These are phyloP conservation scores for Euplexia lucipara DNA, from an alignment of 2,888 invertebrate genomes.

Conservation along the genomic window DNA sequence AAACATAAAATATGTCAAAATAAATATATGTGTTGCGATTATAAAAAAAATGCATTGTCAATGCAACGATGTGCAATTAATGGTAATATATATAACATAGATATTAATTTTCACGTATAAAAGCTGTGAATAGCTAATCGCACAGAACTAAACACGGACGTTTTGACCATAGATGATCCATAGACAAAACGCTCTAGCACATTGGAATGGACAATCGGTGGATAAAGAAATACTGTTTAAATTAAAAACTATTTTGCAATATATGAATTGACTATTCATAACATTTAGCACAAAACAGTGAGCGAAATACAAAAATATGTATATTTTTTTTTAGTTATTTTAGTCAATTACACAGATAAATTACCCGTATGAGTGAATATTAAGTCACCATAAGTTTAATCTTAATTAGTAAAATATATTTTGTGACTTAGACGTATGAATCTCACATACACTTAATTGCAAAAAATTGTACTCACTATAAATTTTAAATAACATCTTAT, in stretches of 20 bases:
- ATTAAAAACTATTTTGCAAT: slow-evolving; percentile 56
- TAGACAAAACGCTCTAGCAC: slow-evolving; percentile 61
- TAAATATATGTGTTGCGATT: slow-evolving; percentile 66
- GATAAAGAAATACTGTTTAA: slow-evolving; percentile 69
- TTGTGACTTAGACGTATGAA: slow-evolving; percentile 63
- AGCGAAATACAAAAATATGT: slow-evolving; percentile 62
- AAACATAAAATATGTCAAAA: slow-evolving; percentile 70
- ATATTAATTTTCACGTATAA: slow-evolving; percentile 60
- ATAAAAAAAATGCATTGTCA: slow-evolving; percentile 83
- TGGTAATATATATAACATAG: slow-evolving; percentile 62
- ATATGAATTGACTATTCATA: slow-evolving; percentile 49
- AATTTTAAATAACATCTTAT: slow-evolving; percentile 42
- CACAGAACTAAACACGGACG: slow-evolving; percentile 70
- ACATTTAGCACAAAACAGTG: slow-evolving; percentile 54
- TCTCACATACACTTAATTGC: slow-evolving; percentile 59
- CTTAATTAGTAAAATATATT: slow-evolving; percentile 52
- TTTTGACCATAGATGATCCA: slow-evolving; percentile 57
- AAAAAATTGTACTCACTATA: slow-evolving; percentile 49
- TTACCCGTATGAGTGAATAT: slow-evolving; percentile 61
- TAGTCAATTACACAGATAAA: slow-evolving; percentile 58
- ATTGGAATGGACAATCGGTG: slow-evolving; percentile 76
- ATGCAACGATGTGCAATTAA: slow-evolving; percentile 75
- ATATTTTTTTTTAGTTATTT: slow-evolving; percentile 54
- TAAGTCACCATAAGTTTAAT: slow-evolving; percentile 47
- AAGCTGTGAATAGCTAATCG: slow-evolving; percentile 65